Evolutionary conservation across 2,113 vertebrate species (phyloP).

Genomic region (Scomber japonicus): DNA sequence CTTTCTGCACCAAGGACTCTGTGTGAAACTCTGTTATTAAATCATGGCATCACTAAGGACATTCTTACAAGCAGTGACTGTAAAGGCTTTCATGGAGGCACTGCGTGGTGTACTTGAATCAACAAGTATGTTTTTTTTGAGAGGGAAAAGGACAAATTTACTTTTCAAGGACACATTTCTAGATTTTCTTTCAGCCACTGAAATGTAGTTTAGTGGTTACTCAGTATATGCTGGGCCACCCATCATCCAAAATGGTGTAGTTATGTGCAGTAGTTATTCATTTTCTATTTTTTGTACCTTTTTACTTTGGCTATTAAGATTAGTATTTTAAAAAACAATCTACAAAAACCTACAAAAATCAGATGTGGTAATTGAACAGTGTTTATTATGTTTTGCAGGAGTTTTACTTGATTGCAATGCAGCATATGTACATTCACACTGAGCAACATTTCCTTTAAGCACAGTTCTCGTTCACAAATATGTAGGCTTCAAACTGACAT

Average conservation of each 20-base stretch:
- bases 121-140: constrained; percentile 14
- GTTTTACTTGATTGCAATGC: constrained; percentile 32
- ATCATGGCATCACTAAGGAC: constrained; percentile 19
- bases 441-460: constrained; percentile 52
- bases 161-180: constrained; percentile 31
- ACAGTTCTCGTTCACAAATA: constrained; percentile 31
- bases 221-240: background rate
- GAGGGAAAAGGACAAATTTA: constrained; percentile 22
- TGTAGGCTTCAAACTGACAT: constrained; percentile 14
- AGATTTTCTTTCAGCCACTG: constrained; percentile 7
- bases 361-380: background rate
- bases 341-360: constrained; percentile 12
- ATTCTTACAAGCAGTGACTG: constrained; percentile 7
- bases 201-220: constrained; percentile 6
- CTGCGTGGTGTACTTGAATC: constrained; percentile 16
- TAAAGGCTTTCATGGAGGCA: background rate
- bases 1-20: constrained; percentile 31
- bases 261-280: constrained; percentile 15
- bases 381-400: constrained; percentile 12
- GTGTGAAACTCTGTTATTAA: constrained; percentile 12
- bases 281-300: constrained; percentile 40
- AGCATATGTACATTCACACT: constrained; percentile 47
- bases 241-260: constrained; percentile 2
- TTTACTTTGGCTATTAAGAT: constrained; percentile 26
- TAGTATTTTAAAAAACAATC: constrained; percentile 16